Evolutionary conservation across 2,797 vertebrate genomes (phyloP), one percentile per base, ranked within the genome.

Genomic region (Pangasius sanitwongsei): DNA sequence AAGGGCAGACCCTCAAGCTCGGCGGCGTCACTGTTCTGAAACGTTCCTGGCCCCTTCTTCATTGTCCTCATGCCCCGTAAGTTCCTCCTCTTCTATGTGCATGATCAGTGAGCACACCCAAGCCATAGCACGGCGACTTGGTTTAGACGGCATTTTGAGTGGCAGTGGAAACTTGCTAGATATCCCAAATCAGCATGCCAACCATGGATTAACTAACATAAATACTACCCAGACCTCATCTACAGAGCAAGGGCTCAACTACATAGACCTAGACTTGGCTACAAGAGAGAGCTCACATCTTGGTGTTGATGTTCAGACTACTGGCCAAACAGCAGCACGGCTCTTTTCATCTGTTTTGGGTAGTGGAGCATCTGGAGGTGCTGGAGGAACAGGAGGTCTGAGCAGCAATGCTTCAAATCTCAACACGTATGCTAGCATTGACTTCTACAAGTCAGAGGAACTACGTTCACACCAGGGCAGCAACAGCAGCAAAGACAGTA

Each of bases 371-470:
- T 91, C 90, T 41, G 93, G 93, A 0, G 91, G 41, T 6, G 92
- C 57, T 9, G 88, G 88, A 0, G 88, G 92, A 8, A 89, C 93
- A 3, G 90, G 94, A 57, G 93, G 90, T 20, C 83, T 92, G 83
- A 89, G 70, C 80, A 90, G 92, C 86, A 93, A 77, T 48, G 53
- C 90, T 90, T 94, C 95, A 86, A 95, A 90, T 90, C 92, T 93
- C 91, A 97, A 97, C 90, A 95, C 95, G 4, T 98, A 97, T 0
- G 95, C 97, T 92, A 95, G 96, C 95, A 97, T 97, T 0, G 95
- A 97, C 93, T 97, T 97, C 94, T 97, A 97, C 93, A 96, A 96
- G 92, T 95, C 95, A 0, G 91, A 93, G 70, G 96, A 97, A 92
- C 94, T 97, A 89, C 93, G 96, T 83, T 95, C 94, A 8, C 94